These are phyloP conservation scores for roundworm (Caenorhabditis elegans) DNA, from an alignment of 1,140 invertebrate species.

Conservation along the genomic window WBcel235 BX284605.5:7810001-7810500, in stretches of 20 bases:
- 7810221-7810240: not conserved
- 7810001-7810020: not conserved
- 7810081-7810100: not conserved
- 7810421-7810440: not conserved
- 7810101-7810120: not conserved
- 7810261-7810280: not conserved
- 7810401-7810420: not conserved
- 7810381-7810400: constrained; percentile 18
- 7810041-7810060: not conserved
- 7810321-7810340: not conserved
- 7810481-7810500: not conserved
- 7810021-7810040: not conserved
- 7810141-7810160: not conserved
- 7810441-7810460: no score
- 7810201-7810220: not conserved
- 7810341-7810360: not conserved
- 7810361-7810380: not conserved
- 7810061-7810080: not conserved
- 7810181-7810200: no score
- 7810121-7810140: not conserved
- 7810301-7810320: constrained; percentile 3
- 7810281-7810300: not conserved
- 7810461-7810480: not conserved
- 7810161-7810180: no score
- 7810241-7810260: not conserved